Evolutionary conservation across 2,797 vertebrate genomes (phyloP), one percentile per base, ranked within the genome.

Genomic region (Cheirogaleus major): DNA sequence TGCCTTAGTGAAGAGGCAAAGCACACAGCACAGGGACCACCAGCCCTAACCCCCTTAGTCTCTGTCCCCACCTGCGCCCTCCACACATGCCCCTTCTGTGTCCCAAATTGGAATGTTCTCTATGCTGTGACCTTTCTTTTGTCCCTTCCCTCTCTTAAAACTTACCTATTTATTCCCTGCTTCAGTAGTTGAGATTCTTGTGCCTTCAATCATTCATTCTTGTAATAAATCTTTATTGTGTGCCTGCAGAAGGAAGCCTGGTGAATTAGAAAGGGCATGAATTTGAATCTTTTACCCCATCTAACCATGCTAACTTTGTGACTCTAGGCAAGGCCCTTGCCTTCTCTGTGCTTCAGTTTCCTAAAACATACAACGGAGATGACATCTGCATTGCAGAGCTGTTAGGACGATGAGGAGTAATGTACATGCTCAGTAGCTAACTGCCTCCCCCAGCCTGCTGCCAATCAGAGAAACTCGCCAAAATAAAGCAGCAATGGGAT

Each of bases 271-370:
- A 55, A 89, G 76, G 55, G 55, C 10, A 4, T 32, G 61, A 32
- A 45, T 52, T 78, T 59, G 50, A 20, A n/a, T 41, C 78, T 67
- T 85, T 57, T 75, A 52, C 87, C 90, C 85, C 80, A 13, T 55
- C 13, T 59, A 59, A 59, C 27, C 23, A 9, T 41, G 23, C 22
- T 7, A 45, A 38, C 7, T 10, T 6, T 2, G 61, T 4, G 14
- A 41, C 78, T 67, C 27, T 13, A 73, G 82, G 59, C 14, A 69
- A 32, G 80, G 15, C 69, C 55, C 15, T 65, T 11, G 22, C 32
- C 23, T 75, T 81, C 27, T 70, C 69, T 79, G 48, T 27, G 35
- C 22, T 55, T 83, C n/a, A 6, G 2, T n/a, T 78, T 90, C 76
- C 81, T 79, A 35, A 69, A 69, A n/a, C 22, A 35, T 41, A 32